Evolutionary conservation across 2,888 invertebrate species (phyloP).

Genomic region (Amblyjoppa proteus): DNA sequence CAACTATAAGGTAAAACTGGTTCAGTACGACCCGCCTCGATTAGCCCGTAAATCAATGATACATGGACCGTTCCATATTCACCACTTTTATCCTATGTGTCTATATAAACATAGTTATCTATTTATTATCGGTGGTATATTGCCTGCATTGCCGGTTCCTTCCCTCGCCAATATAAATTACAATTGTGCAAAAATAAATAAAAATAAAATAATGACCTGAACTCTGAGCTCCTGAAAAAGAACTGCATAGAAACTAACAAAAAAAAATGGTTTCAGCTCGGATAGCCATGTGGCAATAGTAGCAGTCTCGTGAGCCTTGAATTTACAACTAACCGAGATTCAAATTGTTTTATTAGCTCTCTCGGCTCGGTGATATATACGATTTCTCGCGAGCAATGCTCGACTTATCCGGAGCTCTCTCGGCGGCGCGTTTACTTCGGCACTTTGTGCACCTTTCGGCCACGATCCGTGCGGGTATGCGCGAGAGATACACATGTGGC

Average conservation of each 20-base stretch:
- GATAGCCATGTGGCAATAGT: slow-evolving; percentile 16
- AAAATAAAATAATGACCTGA: slow-evolving; percentile 7
- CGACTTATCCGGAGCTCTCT: slow-evolving; percentile 41
- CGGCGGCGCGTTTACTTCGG: slow-evolving; percentile 39
- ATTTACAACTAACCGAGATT: slow-evolving; percentile 47
- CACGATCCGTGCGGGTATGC: not conserved
- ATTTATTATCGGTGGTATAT: too few species aligned
- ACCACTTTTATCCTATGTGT: too few species aligned
- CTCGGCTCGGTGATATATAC: slow-evolving; percentile 23
- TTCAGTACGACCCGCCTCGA: too few species aligned
- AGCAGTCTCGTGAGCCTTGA: not conserved
- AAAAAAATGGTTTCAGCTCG: not conserved
- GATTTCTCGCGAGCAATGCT: not conserved
- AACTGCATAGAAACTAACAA: not conserved
- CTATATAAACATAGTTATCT: too few species aligned
- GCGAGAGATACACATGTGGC: slow-evolving; percentile 1
- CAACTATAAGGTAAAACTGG: too few species aligned
- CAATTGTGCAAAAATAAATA: not conserved
- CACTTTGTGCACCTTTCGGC: slow-evolving; percentile 22
- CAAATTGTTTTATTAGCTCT: slow-evolving; percentile 57
- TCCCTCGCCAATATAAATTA: not conserved
- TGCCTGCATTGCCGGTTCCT: too few species aligned
- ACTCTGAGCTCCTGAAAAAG: not conserved
- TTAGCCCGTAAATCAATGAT: too few species aligned
- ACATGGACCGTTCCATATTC: too few species aligned